These are phyloP conservation scores for Martes flavigula DNA, from an alignment of 2,797 vertebrate species.

Conservation along the genomic window DNA sequence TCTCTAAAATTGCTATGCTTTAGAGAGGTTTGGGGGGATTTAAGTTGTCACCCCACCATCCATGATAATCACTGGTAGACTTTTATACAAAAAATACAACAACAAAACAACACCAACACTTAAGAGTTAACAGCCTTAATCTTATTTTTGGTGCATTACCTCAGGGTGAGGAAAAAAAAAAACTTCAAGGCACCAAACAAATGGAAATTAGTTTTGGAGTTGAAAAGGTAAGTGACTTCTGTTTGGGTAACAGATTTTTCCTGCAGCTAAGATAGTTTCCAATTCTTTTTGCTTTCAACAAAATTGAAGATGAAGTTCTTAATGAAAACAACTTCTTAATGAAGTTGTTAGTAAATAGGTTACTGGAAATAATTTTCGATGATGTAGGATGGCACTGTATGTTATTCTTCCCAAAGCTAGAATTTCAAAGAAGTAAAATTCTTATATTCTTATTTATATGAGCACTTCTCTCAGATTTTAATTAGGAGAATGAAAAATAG, in stretches of 20 bases:
- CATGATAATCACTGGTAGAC: not conserved
- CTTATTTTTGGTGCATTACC: not conserved
- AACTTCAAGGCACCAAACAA: not conserved
- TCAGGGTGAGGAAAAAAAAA: not conserved
- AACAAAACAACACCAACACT: not conserved
- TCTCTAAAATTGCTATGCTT: not conserved
- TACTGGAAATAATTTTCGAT: not conserved
- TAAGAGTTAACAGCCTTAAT: not conserved
- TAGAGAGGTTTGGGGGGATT: not conserved
- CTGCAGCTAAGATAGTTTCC: not conserved
- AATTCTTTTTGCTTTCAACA: constrained; percentile 4
- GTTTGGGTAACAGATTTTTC: not conserved
- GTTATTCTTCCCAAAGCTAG: not conserved
- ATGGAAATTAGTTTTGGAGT: not conserved
- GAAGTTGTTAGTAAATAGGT: not conserved
- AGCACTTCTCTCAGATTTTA: not conserved
- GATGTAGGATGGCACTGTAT: not conserved
- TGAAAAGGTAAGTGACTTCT: not conserved
- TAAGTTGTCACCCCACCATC: not conserved
- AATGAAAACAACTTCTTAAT: not conserved
- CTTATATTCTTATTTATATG: not conserved
- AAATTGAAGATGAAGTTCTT: not conserved
- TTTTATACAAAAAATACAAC: not conserved
- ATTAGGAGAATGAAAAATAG: not conserved
- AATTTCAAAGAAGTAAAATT: constrained; percentile 26